A percentile compares a stretch with the other conserved stretches of the same genome.
phyloP scores from a whole-genome alignment of 2,888 invertebrate genomes.

The Balanococcus diminutus region DNA sequence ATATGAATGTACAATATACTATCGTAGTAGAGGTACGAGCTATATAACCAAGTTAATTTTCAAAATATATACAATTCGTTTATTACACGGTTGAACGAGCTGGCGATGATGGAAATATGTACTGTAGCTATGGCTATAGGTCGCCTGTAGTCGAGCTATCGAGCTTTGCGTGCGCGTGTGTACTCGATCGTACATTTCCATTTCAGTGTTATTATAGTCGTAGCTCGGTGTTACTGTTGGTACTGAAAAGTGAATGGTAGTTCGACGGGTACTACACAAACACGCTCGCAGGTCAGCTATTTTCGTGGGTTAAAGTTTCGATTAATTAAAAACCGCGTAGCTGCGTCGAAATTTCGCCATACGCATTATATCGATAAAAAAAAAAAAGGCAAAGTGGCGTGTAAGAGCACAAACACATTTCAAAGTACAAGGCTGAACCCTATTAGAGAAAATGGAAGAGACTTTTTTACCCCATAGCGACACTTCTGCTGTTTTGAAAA shows the following conservation, averaged over 20 bases:
- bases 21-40: too few relatives aligned
- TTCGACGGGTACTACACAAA: not conserved
- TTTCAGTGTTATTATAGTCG: slow-evolving; percentile 3
- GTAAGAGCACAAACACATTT: not conserved
- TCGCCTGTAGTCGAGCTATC: not conserved
- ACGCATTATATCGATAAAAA: slow-evolving; percentile 5
- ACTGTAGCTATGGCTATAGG: not conserved
- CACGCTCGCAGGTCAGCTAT: not conserved
- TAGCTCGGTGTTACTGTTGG: not conserved
- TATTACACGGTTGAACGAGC: slow-evolving; percentile 14
- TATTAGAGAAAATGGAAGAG: not conserved
- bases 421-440: not conserved
- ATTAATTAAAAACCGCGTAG: slow-evolving; percentile 34
- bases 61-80: slow-evolving; percentile 27
- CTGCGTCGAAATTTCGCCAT: not conserved
- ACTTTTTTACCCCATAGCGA: not conserved
- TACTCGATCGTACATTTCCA: not conserved
- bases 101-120: slow-evolving; percentile 6
- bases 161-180: slow-evolving; percentile 6
- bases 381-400: not conserved
- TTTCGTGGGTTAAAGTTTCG: slow-evolving; percentile 6
- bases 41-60: not conserved
- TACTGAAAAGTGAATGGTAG: not conserved
- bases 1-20: not conserved
- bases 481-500: not conserved